A percentile compares a stretch with the other conserved stretches of the same genome.
phyloP scores from a whole-genome alignment of 2,113 vertebrate species.

The Elgaria multicarinata region DNA sequence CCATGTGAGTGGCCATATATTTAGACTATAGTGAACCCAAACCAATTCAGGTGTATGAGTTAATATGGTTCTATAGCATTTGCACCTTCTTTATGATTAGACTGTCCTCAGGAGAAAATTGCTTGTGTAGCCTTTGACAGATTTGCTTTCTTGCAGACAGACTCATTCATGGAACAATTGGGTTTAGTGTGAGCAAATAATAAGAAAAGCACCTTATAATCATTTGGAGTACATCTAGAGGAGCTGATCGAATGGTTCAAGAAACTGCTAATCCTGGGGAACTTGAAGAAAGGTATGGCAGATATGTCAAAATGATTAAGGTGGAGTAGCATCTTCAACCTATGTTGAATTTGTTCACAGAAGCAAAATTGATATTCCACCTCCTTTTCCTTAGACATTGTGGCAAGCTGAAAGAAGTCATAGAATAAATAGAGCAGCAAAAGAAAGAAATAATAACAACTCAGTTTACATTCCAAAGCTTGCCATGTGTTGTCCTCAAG shows the following conservation, averaged over 20 bases:
- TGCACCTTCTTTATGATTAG: not conserved
- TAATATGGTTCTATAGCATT: not conserved
- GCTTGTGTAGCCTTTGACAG: not conserved
- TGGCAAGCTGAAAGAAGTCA: slow-evolving; percentile 9
- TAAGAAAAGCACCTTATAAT: not conserved
- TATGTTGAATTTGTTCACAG: slow-evolving; percentile 28
- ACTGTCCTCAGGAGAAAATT: not conserved
- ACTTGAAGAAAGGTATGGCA: slow-evolving; percentile 44
- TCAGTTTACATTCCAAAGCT: not conserved
- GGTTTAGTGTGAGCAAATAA: slow-evolving; percentile 40
- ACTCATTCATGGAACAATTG: slow-evolving; percentile 9
- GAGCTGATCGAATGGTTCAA: slow-evolving; percentile 51
- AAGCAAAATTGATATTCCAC: slow-evolving; percentile 35
- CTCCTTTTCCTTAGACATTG: slow-evolving; percentile 31
- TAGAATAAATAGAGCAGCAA: not conserved
- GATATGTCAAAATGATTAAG: slow-evolving; percentile 51
- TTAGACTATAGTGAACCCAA: not conserved
- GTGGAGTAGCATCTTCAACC: slow-evolving; percentile 28
- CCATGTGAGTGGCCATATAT: not conserved
- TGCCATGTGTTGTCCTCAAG: not conserved
- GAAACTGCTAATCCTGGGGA: slow-evolving; percentile 47
- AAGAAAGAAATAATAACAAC: not conserved
- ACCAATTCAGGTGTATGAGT: slow-evolving; percentile 10
- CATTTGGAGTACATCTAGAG: slow-evolving; percentile 22
- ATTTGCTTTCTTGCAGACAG: slow-evolving; percentile 23